Evolutionary conservation across 2,113 vertebrate species (phyloP).

Genomic region (Myxocyprinus asiaticus): DNA sequence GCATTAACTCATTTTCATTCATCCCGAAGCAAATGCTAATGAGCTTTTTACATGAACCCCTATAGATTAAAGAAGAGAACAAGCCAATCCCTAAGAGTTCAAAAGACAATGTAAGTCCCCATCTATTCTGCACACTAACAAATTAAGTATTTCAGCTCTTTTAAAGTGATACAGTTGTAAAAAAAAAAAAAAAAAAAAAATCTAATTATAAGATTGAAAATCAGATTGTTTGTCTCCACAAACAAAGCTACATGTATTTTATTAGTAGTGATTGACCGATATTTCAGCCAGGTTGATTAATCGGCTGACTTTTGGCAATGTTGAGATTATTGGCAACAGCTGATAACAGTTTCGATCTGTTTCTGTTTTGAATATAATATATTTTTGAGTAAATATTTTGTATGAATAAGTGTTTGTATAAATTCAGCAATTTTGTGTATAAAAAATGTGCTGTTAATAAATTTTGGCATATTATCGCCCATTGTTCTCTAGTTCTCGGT

Average conservation of each 20-base stretch:
- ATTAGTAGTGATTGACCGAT: too few relatives aligned
- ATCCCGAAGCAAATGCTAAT: slow-evolving; percentile 28
- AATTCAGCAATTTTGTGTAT: neutral
- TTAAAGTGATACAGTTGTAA: too few relatives aligned
- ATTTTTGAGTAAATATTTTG: too few relatives aligned
- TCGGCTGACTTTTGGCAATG: neutral
- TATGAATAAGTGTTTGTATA: neutral
- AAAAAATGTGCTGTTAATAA: too few relatives aligned
- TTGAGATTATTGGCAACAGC: too few relatives aligned
- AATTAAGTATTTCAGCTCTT: neutral
- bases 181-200: too few relatives aligned
- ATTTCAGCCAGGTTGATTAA: too few relatives aligned
- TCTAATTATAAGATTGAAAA: neutral
- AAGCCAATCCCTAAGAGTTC: slow-evolving; percentile 62
- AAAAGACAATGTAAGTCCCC: slow-evolving; percentile 71
- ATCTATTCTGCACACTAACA: slow-evolving; percentile 3
- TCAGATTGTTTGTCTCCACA: neutral
- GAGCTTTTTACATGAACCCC: slow-evolving; percentile 52
- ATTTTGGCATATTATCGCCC: too few relatives aligned
- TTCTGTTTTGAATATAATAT: too few relatives aligned
- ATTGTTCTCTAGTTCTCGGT: too few relatives aligned
- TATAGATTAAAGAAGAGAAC: slow-evolving; percentile 82
- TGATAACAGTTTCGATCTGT: too few relatives aligned
- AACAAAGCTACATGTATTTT: too few relatives aligned
- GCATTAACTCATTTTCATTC: neutral